A percentile compares a stretch with the other conserved stretches of the same genome.
These are phyloP conservation scores for Globodera rostochiensis DNA, from an alignment of 1,140 invertebrate genomes.

Conservation along the genomic window DNA sequence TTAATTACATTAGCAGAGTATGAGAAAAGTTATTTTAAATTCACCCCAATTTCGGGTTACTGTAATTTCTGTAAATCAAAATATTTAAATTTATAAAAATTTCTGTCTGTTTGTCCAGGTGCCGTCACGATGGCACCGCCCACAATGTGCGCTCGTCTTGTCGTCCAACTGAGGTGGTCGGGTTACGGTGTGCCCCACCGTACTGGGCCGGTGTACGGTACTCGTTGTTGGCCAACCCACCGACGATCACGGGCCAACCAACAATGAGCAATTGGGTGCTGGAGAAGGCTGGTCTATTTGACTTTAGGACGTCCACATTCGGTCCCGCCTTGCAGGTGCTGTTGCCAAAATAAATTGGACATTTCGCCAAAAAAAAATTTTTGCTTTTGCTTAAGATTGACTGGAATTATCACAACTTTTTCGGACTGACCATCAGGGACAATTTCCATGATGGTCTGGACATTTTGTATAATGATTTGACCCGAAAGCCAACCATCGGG, in stretches of 20 bases:
- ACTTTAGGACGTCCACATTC: constrained; percentile 85
- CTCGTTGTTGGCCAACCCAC: constrained; percentile 81
- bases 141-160: constrained; percentile 69
- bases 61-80: no score
- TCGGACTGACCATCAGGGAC: constrained; percentile 68
- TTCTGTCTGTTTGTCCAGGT: constrained; percentile 69
- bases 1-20: no score
- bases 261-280: constrained; percentile 85
- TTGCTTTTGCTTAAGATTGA: constrained; percentile 75
- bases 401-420: constrained; percentile 82
- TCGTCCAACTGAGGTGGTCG: constrained; percentile 59
- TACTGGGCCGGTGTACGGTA: constrained; percentile 89
- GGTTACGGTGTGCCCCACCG: constrained; percentile 76
- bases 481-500: constrained; percentile 66
- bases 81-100: no score
- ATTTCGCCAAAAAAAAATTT: background rate
- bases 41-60: no score
- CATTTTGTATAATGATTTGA: constrained; percentile 83
- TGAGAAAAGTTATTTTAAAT: no score
- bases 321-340: constrained; percentile 78
- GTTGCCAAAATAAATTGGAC: background rate
- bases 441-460: constrained; percentile 75
- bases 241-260: constrained; percentile 78
- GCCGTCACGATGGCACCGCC: constrained; percentile 72
- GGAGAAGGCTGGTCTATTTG: constrained; percentile 87